Percentiles rank a stretch among this genome's conserved stretches.
phyloP scores from a whole-genome alignment of 2,113 vertebrate genomes.

The Furnarius figulus region DNA sequence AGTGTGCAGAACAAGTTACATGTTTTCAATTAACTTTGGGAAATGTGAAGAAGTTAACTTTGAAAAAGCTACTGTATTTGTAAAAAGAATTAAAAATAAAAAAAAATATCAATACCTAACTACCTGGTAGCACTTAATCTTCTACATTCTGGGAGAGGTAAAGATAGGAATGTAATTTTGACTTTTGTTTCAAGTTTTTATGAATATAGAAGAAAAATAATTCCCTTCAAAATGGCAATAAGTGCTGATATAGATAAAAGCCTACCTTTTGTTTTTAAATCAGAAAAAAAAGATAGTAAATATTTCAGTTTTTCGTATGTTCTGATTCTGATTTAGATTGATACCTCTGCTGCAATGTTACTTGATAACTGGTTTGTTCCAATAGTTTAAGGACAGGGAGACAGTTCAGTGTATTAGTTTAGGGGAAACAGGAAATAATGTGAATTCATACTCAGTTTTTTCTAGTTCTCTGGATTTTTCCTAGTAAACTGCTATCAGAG shows the following conservation, averaged over 20 bases:
- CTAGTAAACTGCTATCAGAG: neutral
- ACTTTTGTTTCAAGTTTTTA: neutral
- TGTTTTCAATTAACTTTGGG: neutral
- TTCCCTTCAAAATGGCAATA: neutral
- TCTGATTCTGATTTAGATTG: neutral
- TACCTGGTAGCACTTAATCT: neutral
- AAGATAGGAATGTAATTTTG: neutral
- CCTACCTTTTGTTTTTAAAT: neutral
- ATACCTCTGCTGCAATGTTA: neutral
- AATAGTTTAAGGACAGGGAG: neutral
- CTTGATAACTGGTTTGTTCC: neutral
- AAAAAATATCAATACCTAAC: neutral
- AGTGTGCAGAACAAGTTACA: neutral
- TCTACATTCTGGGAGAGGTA: neutral
- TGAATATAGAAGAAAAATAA: neutral
- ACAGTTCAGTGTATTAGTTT: neutral
- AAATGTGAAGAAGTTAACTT: neutral
- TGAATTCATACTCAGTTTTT: neutral
- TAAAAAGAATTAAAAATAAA: neutral
- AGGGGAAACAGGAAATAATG: neutral
- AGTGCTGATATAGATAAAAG: neutral
- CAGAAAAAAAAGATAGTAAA: neutral
- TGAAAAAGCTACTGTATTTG: neutral
- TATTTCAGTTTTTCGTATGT: neutral
- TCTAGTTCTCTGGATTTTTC: neutral